Evolutionary conservation across 2,888 invertebrate genomes (phyloP), one percentile per base, ranked within the genome.

Genomic region (Tinea pellionella): DNA sequence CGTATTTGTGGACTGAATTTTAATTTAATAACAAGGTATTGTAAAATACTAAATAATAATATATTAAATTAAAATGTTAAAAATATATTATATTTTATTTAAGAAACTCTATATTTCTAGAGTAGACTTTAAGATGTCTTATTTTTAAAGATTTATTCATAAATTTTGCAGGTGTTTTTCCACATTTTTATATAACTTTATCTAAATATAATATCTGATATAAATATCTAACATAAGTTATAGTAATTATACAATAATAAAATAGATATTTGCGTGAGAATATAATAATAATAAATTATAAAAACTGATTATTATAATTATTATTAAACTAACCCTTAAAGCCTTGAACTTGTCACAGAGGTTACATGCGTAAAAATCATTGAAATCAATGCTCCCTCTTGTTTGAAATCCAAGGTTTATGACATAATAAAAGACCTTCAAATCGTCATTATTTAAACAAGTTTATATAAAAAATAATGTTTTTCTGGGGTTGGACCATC

Each of bases 261-360:
- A 37, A 37, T 37, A 37, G 37, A 37, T 37, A 24, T 24, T 24
- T 24, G 9, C 37, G 37, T 37, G 37, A 6, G 24, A 24, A 24
- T 24, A 24, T 24, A 24, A 24, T 24, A 24, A 37, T 37, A n/a
- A 37, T 37, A 37, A 37, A 37, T 37, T 37, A 37, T 37, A 12
- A 47, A 47, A 47, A 4, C 24, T 47, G 13, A 47, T n/a, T n/a
- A 16, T 47, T 47, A 57, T 29, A 53, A 15, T 57, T 7, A 30
- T 29, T 15, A 11, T 53, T 13, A 57, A 73, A 79, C 74, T 63
- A 63, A 63, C 65, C 66, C 72, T 78, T 82, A 78, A 75, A 69
- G 61, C 86, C 85, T 80, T 86, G 85, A 86, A 86, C 86, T 83
- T 80, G 75, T 64, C 57, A 63, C 63, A 66, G 67, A 74, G 82